A percentile compares a stretch with the other conserved stretches of the same genome.
These are phyloP conservation scores for Calycopis cecrops DNA, from an alignment of 1,140 invertebrate species.

Conservation along the genomic window DNA sequence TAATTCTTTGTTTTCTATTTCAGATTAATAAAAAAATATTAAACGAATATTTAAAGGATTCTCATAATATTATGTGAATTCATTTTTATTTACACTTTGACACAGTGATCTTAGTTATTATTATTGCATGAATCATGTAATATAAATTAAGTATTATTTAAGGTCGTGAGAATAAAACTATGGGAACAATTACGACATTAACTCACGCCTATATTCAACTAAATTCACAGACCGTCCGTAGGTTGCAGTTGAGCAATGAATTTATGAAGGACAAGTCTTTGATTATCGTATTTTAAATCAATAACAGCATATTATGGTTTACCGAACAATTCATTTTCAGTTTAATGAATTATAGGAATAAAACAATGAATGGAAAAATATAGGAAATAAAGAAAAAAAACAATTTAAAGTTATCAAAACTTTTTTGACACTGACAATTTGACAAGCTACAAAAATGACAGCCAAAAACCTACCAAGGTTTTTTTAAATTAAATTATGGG, in stretches of 20 bases:
- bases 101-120: neutral
- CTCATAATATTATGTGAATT: too few relatives aligned
- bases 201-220: neutral
- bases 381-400: neutral
- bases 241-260: slow-evolving; percentile 28
- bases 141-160: slow-evolving; percentile 16
- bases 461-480: neutral
- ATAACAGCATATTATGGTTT: too few relatives aligned
- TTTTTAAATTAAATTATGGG: neutral
- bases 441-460: neutral
- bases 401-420: neutral
- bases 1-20: too few relatives aligned
- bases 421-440: slow-evolving; percentile 1
- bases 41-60: too few relatives aligned
- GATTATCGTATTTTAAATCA: slow-evolving; percentile 15
- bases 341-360: neutral
- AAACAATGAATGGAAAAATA: neutral
- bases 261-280: neutral
- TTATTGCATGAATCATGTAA: slow-evolving; percentile 18
- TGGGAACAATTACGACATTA: slow-evolving; percentile 1
- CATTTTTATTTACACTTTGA: too few relatives aligned
- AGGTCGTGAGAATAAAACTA: slow-evolving; percentile 12
- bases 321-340: slow-evolving; percentile 9
- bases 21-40: too few relatives aligned
- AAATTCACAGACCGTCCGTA: slow-evolving; percentile 18